Conservation (phyloP, 2,113 vertebrate species). For the Lasiurus borealis region DNA sequence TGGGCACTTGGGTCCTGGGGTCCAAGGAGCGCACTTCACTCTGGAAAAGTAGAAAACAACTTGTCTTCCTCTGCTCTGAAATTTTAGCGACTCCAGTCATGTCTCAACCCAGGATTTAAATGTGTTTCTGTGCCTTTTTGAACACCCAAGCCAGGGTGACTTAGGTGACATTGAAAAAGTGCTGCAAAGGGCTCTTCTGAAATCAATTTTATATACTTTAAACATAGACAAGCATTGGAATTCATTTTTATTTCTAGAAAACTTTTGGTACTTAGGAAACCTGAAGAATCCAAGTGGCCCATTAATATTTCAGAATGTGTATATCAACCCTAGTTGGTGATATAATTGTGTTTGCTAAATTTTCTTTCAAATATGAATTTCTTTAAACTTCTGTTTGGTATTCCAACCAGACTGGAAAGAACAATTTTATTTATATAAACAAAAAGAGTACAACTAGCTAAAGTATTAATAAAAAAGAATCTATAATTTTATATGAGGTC, state of each 20-base stretch:
- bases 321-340: not conserved
- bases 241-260: not conserved
- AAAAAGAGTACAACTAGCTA: not conserved
- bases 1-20: rapidly evolving
- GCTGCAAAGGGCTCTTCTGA: rapidly evolving
- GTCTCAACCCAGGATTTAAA: not conserved
- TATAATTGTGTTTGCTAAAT: not conserved
- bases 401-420: not conserved
- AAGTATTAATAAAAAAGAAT: not conserved
- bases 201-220: not conserved
- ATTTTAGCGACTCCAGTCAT: not conserved
- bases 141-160: not conserved
- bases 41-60: rapidly evolving
- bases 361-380: not conserved
- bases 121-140: not conserved
- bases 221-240: not conserved
- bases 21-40: rapidly evolving
- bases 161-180: not conserved
- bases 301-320: not conserved
- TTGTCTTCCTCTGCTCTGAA: too few relatives aligned
- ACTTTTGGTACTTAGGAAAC: not conserved
- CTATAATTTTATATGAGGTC: not conserved
- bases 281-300: not conserved
- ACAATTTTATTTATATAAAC: not conserved
- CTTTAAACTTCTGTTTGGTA: not conserved